Evolutionary conservation across 2,113 vertebrate genomes (phyloP).

Genomic region (Corvus moneduloides): DNA sequence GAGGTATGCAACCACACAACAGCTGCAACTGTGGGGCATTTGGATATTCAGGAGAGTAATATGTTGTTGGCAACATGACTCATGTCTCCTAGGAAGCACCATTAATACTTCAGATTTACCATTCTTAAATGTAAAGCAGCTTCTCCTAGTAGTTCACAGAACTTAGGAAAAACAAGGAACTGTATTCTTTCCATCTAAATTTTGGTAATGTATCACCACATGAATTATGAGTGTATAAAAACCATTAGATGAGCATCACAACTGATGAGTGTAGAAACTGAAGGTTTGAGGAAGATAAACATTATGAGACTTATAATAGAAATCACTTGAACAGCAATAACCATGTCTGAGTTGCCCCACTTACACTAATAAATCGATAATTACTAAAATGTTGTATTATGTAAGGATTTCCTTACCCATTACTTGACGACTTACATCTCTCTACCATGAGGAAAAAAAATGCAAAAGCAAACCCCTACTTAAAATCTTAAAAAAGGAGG

Average conservation of each 20-base stretch:
- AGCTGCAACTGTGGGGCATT: slow-evolving; percentile 69
- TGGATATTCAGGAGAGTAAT: slow-evolving; percentile 41
- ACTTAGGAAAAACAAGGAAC: neutral
- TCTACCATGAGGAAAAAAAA: neutral
- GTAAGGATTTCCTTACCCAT: neutral
- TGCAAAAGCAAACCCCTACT: neutral
- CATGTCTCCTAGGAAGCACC: slow-evolving; percentile 32
- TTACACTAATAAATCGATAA: neutral
- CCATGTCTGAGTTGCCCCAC: neutral
- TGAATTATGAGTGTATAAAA: neutral
- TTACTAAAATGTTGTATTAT: neutral
- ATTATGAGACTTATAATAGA: neutral
- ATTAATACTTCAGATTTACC: slow-evolving; percentile 15
- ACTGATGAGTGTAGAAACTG: neutral
- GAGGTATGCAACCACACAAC: slow-evolving; percentile 66
- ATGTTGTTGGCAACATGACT: slow-evolving; percentile 36
- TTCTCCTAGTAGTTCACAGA: neutral
- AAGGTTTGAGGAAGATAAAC: neutral
- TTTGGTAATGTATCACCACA: neutral
- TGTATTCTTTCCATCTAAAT: neutral
- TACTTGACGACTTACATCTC: neutral
- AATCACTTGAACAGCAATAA: neutral
- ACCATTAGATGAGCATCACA: neutral
- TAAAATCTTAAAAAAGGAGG: neutral
- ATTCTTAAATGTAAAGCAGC: neutral